phyloP scores from a whole-genome alignment of 2,888 invertebrate species.

The Cistogaster globosa region DNA sequence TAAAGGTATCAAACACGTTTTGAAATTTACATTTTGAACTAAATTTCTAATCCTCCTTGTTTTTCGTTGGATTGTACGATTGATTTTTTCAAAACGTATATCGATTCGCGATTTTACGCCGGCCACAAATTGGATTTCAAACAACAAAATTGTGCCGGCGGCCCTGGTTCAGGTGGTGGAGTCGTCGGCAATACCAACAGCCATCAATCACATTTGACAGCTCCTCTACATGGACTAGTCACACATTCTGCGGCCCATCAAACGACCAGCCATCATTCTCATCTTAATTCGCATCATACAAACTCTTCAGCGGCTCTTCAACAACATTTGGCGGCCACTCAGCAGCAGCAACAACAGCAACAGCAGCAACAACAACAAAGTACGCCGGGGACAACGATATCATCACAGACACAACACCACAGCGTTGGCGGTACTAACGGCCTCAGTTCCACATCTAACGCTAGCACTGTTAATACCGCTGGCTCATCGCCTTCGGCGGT shows the following conservation, averaged over 20 bases:
- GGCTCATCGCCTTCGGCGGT: slow-evolving; percentile 78
- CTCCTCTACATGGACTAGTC: slow-evolving; percentile 57
- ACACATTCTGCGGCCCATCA: slow-evolving; percentile 59
- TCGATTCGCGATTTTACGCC: slow-evolving; percentile 84
- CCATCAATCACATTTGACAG: slow-evolving; percentile 72
- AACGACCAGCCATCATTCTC: slow-evolving; percentile 72
- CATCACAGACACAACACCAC: slow-evolving; percentile 70
- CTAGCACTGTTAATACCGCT: slow-evolving; percentile 74
- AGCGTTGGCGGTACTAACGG: slow-evolving; percentile 70
- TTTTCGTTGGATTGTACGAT: slow-evolving; percentile 80
- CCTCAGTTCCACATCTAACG: slow-evolving; percentile 73
- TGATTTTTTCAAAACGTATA: slow-evolving; percentile 83
- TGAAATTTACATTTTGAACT: neutral
- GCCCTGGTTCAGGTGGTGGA: slow-evolving; percentile 84
- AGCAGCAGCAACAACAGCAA: slow-evolving; percentile 64
- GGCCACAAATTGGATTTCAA: slow-evolving; percentile 94
- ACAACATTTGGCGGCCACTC: slow-evolving; percentile 66
- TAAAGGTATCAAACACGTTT: neutral
- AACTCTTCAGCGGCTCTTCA: slow-evolving; percentile 73
- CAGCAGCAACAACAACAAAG: slow-evolving; percentile 69
- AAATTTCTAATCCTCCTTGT: slow-evolving; percentile 53
- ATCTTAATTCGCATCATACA: slow-evolving; percentile 66
- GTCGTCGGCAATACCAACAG: slow-evolving; percentile 77
- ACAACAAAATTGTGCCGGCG: slow-evolving; percentile 89
- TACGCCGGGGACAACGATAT: slow-evolving; percentile 48